These are phyloP conservation scores for Trichomalopsis sarcophagae DNA, from an alignment of 1,140 invertebrate genomes.

Conservation along the genomic window DNA sequence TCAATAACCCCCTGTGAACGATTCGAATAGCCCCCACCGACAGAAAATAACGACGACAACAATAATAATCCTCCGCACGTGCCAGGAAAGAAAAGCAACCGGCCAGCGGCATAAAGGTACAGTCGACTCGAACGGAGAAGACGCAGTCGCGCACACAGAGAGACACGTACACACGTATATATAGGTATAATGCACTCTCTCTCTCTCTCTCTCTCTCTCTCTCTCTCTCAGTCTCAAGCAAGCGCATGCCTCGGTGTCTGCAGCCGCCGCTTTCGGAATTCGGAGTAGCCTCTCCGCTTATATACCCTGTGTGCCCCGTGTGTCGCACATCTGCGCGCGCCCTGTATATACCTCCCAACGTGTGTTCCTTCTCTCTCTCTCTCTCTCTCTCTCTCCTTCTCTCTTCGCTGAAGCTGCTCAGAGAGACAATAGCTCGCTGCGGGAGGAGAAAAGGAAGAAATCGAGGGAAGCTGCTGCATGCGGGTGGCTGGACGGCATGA, in stretches of 20 bases:
- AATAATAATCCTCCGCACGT: background rate
- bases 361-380: background rate
- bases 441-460: background rate
- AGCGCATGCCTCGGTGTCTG: background rate
- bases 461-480: background rate
- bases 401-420: background rate
- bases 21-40: too few relatives aligned
- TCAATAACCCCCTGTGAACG: too few relatives aligned
- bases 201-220: too few relatives aligned
- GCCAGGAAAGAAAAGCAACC: background rate
- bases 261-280: conserved; percentile 2
- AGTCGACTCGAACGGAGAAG: background rate
- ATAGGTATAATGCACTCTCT: background rate
- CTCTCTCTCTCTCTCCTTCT: too few relatives aligned
- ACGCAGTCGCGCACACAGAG: background rate
- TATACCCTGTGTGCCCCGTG: background rate
- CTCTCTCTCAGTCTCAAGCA: background rate
- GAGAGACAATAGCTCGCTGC: background rate
- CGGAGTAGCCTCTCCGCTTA: background rate
- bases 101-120: background rate
- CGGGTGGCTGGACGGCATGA: background rate
- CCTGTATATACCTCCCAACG: background rate
- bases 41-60: background rate
- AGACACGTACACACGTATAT: background rate
- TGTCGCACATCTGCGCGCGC: background rate